Percentiles rank a stretch among this genome's conserved stretches.
These are phyloP conservation scores for Dynastes grantii DNA, from an alignment of 2,888 invertebrate species.

Conservation along the genomic window DNA sequence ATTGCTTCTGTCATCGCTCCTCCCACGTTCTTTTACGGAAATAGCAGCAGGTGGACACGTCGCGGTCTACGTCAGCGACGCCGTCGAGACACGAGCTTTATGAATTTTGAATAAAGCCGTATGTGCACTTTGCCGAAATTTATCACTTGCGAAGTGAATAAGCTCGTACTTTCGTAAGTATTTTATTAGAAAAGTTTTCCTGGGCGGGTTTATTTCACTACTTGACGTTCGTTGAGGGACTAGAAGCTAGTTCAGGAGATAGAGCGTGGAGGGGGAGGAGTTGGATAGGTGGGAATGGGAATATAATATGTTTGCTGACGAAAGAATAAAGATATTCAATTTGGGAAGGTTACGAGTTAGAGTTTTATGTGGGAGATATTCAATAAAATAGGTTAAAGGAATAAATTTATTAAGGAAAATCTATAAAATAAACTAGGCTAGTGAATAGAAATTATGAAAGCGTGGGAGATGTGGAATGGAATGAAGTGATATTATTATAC, in stretches of 20 bases:
- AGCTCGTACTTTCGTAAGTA: slow-evolving; percentile 45
- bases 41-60: slow-evolving; percentile 47
- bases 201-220: slow-evolving; percentile 2
- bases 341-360: too few species aligned
- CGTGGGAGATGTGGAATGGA: too few species aligned
- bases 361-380: too few species aligned
- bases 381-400: too few species aligned
- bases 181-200: slow-evolving; percentile 49
- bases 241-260: background rate
- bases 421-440: too few species aligned
- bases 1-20: background rate
- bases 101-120: slow-evolving; percentile 54
- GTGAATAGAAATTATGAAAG: too few species aligned
- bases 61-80: slow-evolving; percentile 43
- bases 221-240: background rate
- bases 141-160: slow-evolving; percentile 54
- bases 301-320: too few species aligned
- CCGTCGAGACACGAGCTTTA: slow-evolving; percentile 48
- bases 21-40: slow-evolving; percentile 1
- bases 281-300: too few species aligned
- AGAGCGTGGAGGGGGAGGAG: background rate
- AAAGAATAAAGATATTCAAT: too few species aligned
- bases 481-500: too few species aligned
- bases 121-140: slow-evolving; percentile 53
- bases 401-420: too few species aligned